These are phyloP conservation scores for Drosophila kanekoi DNA, from an alignment of 2,888 invertebrate species.

Conservation along the genomic window DNA sequence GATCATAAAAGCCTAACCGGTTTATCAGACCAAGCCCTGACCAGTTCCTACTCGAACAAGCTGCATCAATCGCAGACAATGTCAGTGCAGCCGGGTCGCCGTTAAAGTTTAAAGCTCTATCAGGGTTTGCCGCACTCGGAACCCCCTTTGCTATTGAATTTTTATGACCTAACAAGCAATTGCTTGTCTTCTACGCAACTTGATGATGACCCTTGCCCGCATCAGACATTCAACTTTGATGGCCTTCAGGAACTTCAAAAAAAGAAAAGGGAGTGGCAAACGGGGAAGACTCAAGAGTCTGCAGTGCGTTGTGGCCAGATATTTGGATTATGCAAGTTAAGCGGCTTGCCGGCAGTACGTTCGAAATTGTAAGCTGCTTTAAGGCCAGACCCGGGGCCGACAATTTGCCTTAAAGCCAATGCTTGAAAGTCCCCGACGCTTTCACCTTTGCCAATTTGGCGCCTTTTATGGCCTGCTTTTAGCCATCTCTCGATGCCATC, in stretches of 20 bases:
- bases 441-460: conserved; percentile 45
- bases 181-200: conserved; percentile 24
- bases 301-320: conserved; percentile 76
- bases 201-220: conserved; percentile 49
- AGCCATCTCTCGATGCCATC: conserved; percentile 34
- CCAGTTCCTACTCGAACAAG: conserved; percentile 39
- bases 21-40: conserved; percentile 31
- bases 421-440: conserved; percentile 23
- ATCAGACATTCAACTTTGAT: conserved; percentile 57
- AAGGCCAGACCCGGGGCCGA: conserved; percentile 33
- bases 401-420: conserved; percentile 48
- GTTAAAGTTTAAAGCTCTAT: conserved; percentile 38
- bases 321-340: conserved; percentile 83
- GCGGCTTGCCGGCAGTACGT: conserved; percentile 72
- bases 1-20: conserved; percentile 44
- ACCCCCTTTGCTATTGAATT: conserved; percentile 61
- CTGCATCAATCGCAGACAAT: conserved; percentile 42
- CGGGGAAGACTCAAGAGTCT: conserved; percentile 66
- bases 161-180: conserved; percentile 64
- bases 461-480: conserved; percentile 38
- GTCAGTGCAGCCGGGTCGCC: conserved; percentile 31
- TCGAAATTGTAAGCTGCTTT: conserved; percentile 74
- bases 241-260: conserved; percentile 21
- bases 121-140: conserved; percentile 25
- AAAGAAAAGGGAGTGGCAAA: conserved; percentile 16